phyloP scores from a whole-genome alignment of 2,113 vertebrate species.

The Chrysemys picta region DNA sequence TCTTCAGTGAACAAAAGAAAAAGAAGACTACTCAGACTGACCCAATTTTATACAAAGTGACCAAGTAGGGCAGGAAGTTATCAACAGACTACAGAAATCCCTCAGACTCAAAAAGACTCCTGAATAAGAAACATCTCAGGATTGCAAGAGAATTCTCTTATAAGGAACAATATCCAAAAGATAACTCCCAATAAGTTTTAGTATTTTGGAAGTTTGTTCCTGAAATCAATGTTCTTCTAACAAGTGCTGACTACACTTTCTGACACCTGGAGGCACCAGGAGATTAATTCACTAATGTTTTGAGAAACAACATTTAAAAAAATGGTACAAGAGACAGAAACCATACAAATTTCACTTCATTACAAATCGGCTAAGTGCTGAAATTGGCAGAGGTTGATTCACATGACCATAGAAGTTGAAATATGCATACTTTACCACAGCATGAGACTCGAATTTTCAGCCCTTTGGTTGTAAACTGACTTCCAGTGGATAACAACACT shows the following conservation, averaged over 20 bases:
- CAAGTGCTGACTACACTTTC: neutral
- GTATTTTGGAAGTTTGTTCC: neutral
- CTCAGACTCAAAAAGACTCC: neutral
- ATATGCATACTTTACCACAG: neutral
- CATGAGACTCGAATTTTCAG: constrained; percentile 4
- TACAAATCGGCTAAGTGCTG: neutral
- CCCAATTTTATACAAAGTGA: constrained; percentile 32
- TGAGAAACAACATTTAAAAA: neutral
- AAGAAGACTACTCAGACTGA: neutral
- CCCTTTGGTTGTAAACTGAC: constrained; percentile 37
- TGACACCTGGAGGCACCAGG: neutral
- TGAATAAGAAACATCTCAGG: constrained; percentile 17
- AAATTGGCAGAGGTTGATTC: neutral
- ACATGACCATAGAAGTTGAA: neutral
- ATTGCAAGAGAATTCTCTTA: neutral
- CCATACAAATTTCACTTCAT: neutral
- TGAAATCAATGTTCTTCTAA: neutral
- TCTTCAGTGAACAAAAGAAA: neutral
- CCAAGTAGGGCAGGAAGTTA: constrained; percentile 22
- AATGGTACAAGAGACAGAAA: neutral
- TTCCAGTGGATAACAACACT: constrained; percentile 24
- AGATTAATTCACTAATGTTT: neutral
- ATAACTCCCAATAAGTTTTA: neutral
- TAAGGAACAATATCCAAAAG: neutral
- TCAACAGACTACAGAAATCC: neutral